Evolutionary conservation across 2,113 vertebrate genomes (phyloP), one percentile per base, ranked within the genome.

Genomic region (Tiliqua scincoides): DNA sequence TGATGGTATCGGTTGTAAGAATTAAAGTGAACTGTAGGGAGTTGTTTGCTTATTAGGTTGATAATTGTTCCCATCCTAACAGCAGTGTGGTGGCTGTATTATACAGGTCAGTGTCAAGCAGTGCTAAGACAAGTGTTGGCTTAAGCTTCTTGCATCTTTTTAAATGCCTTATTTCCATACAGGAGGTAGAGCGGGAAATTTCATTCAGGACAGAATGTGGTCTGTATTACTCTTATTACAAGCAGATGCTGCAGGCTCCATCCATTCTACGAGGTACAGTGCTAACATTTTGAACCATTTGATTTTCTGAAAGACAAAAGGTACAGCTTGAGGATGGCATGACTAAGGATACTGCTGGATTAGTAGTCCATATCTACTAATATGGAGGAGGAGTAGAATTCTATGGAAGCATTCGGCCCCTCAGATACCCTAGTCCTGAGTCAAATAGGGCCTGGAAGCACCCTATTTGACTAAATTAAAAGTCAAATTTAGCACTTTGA

Each of bases 201-300:
- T 99, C 98, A 54, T 99, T 99, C 96, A 97, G 99, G 93, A 99
- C 99, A 0, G 99, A 99, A 91, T 99, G 99, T 78, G 99, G 98
- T 89, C 97, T 99, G 9, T 99, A 99, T 96, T 99, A 99, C 91
- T 99, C 99, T 6, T 99, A 99, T 96, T 99, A 99, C 96, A 99
- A 99, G 89, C 97, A 99, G 94, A 98, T 99, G 98, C 91, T 99
- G 86, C 96, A 97, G 81, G 98, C 99, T 43, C 96, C 99, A 1
- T 98, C 98, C 84, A 97, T 99, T 91, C 93, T 95, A 77, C 96
- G 98, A 98, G 99, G 99, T 99, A 98, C 12, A 89, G 89, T 91
- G 92, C 88, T 73, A 35, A 54, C 11, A 6, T 30, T 37, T 20
- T 18, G 70, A 37, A 21, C 8, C 30, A 30, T 59, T 37, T 54